A percentile compares a stretch with the other conserved stretches of the same genome.
These are phyloP conservation scores for Hypselothyrea guttata DNA, from an alignment of 2,888 invertebrate genomes.

Conservation along the genomic window DNA sequence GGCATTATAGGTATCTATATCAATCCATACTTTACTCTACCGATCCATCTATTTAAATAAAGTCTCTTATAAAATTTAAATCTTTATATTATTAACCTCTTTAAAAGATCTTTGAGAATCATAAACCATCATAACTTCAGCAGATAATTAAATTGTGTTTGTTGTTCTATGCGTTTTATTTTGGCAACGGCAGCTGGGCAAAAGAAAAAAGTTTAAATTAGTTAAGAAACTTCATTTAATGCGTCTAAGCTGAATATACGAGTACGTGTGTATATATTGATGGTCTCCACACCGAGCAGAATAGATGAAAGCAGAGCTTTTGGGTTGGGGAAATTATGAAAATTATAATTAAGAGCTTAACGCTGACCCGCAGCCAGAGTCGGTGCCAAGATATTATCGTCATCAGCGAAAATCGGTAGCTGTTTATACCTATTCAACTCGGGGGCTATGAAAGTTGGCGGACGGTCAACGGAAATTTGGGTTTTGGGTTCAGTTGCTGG, in stretches of 20 bases:
- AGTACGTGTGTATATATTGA: conserved; percentile 31
- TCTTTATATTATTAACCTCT: not conserved
- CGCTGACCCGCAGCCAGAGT: conserved; percentile 19
- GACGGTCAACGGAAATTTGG: too few relatives aligned
- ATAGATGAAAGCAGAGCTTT: conserved; percentile 35
- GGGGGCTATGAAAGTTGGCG: conserved; percentile 21
- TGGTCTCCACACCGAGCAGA: conserved; percentile 4
- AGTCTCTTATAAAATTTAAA: not conserved
- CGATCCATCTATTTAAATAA: not conserved
- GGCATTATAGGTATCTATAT: too few relatives aligned
- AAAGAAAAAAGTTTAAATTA: conserved; percentile 66
- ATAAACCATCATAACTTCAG: too few relatives aligned
- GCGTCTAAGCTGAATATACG: conserved; percentile 21
- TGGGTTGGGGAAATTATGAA: conserved; percentile 52
- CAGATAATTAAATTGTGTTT: conserved; percentile 12
- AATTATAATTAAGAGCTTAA: conserved; percentile 65
- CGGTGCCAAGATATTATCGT: conserved; percentile 25
- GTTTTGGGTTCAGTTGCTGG: conserved; percentile 6
- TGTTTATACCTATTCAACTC: conserved; percentile 41
- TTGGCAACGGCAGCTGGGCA: conserved; percentile 8
- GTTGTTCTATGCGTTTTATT: not conserved
- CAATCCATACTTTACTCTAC: too few relatives aligned
- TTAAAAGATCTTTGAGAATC: not conserved
- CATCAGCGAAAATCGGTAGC: conserved; percentile 57
- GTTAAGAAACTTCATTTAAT: conserved; percentile 64